Evolutionary conservation across 2,113 vertebrate species (phyloP), one percentile per base, ranked within the genome.

Genomic region (Echinops telfairi): DNA sequence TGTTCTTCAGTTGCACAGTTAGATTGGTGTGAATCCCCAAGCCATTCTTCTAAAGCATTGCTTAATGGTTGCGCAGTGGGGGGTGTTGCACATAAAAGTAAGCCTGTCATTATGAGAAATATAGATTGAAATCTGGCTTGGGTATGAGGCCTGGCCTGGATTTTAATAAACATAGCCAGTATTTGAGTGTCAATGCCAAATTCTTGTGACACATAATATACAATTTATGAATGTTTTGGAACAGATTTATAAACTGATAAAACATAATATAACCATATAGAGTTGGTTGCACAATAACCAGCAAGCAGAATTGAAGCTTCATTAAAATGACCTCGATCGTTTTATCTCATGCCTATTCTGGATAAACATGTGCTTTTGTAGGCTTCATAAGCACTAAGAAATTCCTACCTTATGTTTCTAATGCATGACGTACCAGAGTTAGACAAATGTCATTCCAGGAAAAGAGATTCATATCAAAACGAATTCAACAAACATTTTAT

Each of bases 201-300:
- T 71, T 87, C 84, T 91, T 85, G 33, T 92, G 88, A 83, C 76
- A 91, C n/a, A 25, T 73, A 91, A 94, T 85, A 66, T 66, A 89
- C 83, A 91, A 93, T 95, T 76, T 92, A 97, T 85, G 91, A 92
- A 95, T 66, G 75, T 82, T 80, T 40, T 87, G 94, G 81, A 92
- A 81, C 19, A 87, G 95, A 97, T 96, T 94, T 96, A 94, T 93
- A 92, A 92, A 90, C 85, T 88, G 91, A 95, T 94, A 85, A 73
- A 84, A 27, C 47, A 90, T 75, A 89, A 85, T 79, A 57, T 36
- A 94, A 82, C 40, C 93, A n/a, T n/a, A 73, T 27, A 75, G 16
- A 85, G 43, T 36, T 87, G 88, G 71, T 83, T 88, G 70, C 85
- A 93, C 66, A 96, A 91, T 58, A 94, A 93, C 78, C 86, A 93